Conservation (phyloP, 2,888 invertebrate genomes). For the Amphipoea oculea region DNA sequence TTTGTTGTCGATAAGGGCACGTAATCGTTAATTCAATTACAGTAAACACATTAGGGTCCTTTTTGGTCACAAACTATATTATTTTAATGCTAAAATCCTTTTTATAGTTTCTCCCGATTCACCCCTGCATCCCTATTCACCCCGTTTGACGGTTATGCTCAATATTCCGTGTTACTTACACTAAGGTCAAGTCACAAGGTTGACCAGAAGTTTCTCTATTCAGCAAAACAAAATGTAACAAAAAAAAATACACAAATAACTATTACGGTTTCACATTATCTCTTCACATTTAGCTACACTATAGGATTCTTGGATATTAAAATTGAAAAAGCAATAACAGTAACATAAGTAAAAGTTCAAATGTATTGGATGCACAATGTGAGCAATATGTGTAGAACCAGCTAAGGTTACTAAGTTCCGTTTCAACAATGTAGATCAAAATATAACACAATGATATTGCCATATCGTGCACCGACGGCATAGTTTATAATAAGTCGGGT, state of each 20-base stretch:
- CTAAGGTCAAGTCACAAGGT: slow-evolving; percentile 35
- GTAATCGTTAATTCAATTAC: too few relatives aligned
- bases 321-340: slow-evolving; percentile 22
- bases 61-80: too few relatives aligned
- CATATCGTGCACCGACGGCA: slow-evolving; percentile 62
- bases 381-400: slow-evolving; percentile 55
- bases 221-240: slow-evolving; percentile 33
- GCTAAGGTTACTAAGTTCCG: slow-evolving; percentile 34
- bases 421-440: slow-evolving; percentile 48
- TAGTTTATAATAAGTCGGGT: slow-evolving; percentile 28
- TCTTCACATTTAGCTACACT: slow-evolving; percentile 20
- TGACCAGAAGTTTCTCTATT: slow-evolving; percentile 25
- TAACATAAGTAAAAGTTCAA: slow-evolving; percentile 74
- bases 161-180: slow-evolving; percentile 29
- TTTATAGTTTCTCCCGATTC: too few relatives aligned
- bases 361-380: slow-evolving; percentile 69
- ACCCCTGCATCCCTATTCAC: too few relatives aligned
- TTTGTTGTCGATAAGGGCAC: too few relatives aligned
- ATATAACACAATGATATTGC: slow-evolving; percentile 57
- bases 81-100: too few relatives aligned
- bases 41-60: too few relatives aligned
- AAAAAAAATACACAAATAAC: slow-evolving; percentile 26
- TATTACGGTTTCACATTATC: slow-evolving; percentile 6
- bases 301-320: slow-evolving; percentile 11
- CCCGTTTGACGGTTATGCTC: slow-evolving; percentile 1